Evolutionary conservation across 2,888 invertebrate species (phyloP).

Genomic region (Eueremaeus valkanovi): DNA sequence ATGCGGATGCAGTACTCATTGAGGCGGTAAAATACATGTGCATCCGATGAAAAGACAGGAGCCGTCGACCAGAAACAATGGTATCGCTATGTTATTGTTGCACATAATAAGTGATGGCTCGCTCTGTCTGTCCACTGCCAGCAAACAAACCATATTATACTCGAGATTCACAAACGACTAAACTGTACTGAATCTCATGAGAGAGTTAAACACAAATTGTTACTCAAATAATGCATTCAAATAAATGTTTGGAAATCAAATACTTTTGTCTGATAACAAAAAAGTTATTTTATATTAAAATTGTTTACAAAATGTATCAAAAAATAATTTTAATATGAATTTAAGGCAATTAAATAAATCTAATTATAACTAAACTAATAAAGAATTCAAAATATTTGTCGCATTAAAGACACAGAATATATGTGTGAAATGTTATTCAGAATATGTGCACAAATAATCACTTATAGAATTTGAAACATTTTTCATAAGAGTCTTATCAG

Average conservation of each 20-base stretch:
- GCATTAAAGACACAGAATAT: background rate
- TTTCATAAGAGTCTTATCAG: background rate
- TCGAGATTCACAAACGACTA: conserved; percentile 10
- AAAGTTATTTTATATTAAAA: background rate
- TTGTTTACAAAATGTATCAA: background rate
- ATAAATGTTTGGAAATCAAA: conserved; percentile 6
- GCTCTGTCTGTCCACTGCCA: conserved; percentile 1
- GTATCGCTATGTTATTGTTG: conserved; percentile 30
- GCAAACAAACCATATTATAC: no score
- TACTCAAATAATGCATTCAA: background rate
- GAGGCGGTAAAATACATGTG: conserved; percentile 34
- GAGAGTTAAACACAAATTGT: background rate
- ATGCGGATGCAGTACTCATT: conserved; percentile 35
- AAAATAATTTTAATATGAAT: background rate
- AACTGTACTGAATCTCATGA: conserved; percentile 8
- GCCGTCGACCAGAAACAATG: conserved; percentile 36
- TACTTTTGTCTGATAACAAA: background rate
- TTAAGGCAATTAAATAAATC: no score
- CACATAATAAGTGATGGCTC: conserved; percentile 30
- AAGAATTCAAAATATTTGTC: background rate
- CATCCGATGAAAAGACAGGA: conserved; percentile 37
- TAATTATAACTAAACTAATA: background rate
- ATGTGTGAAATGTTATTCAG: no score
- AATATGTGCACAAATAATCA: no score
- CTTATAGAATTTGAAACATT: background rate